Evolutionary conservation across 1,140 invertebrate species (phyloP).

Genomic region (Whitmania pigra): DNA sequence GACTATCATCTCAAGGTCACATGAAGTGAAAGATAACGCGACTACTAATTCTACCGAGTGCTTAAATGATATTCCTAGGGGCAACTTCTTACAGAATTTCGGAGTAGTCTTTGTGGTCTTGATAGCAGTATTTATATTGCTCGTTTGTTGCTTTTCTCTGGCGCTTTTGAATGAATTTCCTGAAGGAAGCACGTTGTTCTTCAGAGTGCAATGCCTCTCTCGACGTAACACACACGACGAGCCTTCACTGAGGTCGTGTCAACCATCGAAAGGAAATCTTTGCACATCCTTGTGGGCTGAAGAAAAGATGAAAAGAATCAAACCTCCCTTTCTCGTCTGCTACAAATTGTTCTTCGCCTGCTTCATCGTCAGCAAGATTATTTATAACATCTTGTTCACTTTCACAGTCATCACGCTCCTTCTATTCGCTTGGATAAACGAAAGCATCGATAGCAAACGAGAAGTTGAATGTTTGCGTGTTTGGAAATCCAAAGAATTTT

Average conservation of each 20-base stretch:
- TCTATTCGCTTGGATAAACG: neutral
- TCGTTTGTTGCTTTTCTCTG: neutral
- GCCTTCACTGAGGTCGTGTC: neutral
- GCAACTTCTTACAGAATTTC: neutral
- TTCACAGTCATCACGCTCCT: neutral
- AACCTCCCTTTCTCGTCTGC: neutral
- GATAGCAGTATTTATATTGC: neutral
- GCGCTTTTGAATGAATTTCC: no score
- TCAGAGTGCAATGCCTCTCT: neutral
- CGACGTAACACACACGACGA: neutral
- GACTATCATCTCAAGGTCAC: conserved; percentile 2
- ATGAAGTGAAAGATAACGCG: neutral
- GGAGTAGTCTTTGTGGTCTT: neutral
- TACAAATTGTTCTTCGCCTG: neutral
- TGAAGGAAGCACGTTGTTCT: neutral
- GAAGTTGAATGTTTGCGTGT: conserved; percentile 6
- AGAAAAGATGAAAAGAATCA: no score
- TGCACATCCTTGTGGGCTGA: neutral
- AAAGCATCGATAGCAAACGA: neutral
- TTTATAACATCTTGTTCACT: conserved; percentile 6
- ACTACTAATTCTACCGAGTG: neutral
- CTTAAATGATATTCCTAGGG: neutral
- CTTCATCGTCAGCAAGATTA: neutral
- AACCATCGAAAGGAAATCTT: neutral
- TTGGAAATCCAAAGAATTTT: neutral